Percentiles rank a stretch among this genome's conserved stretches.
Conservation (phyloP, 1,140 invertebrate genomes). For the Polypedilum vanderplanki region DNA sequence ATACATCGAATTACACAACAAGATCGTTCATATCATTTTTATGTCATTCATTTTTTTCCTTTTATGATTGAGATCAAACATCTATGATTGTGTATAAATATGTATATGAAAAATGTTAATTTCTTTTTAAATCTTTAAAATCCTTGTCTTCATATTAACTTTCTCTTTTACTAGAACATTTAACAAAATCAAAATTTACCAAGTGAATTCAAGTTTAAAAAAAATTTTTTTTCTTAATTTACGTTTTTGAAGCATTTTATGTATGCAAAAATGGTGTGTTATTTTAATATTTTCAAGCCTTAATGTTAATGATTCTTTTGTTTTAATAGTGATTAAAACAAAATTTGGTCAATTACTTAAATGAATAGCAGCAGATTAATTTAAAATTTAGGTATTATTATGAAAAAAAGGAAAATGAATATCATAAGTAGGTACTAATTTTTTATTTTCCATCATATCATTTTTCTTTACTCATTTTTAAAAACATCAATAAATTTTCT, state of each 20-base stretch:
- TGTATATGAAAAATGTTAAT: background rate
- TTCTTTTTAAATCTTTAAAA: too few species aligned
- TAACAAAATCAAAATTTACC: background rate
- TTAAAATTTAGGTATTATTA: background rate
- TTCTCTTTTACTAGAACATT: background rate
- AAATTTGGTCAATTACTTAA: background rate
- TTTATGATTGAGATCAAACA: slow-evolving; percentile 1
- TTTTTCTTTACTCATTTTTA: background rate
- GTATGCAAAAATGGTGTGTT: too few species aligned
- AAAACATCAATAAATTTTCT: background rate
- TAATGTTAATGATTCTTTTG: background rate
- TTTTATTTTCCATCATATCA: background rate
- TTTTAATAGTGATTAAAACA: background rate
- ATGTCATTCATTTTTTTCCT: background rate
- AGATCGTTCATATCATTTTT: background rate
- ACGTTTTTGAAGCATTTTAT: too few species aligned
- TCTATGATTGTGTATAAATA: background rate
- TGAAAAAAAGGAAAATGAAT: too few species aligned
- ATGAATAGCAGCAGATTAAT: background rate
- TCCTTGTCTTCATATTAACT: background rate
- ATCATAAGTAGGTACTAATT: too few species aligned
- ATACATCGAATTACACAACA: slow-evolving; percentile 12
- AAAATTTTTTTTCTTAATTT: too few species aligned
- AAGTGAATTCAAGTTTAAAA: too few species aligned
- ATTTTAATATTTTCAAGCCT: background rate